Evolutionary conservation across 1,140 invertebrate species (phyloP).

Genomic region (Drosophila triauraria): DNA sequence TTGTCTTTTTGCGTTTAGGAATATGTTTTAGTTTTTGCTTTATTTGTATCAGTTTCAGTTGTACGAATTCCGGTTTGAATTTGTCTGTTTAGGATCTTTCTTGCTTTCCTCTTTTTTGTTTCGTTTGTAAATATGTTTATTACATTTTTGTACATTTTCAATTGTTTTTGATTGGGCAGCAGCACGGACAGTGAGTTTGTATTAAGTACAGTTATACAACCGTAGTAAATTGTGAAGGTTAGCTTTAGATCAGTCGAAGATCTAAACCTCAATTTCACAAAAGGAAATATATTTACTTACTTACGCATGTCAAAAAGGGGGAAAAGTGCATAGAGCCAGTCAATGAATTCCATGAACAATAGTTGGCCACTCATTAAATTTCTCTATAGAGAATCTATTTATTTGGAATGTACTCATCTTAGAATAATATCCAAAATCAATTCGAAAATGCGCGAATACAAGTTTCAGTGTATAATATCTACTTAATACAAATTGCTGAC

Average conservation of each 20-base stretch:
- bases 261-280: constrained; percentile 5
- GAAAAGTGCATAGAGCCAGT: background rate
- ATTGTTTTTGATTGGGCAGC: constrained; percentile 46
- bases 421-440: constrained; percentile 1
- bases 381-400: background rate
- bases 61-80: constrained; percentile 69
- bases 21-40: constrained; percentile 60
- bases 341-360: constrained; percentile 3
- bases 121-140: constrained; percentile 70
- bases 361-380: background rate
- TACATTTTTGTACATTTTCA: constrained; percentile 73
- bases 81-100: constrained; percentile 43
- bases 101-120: constrained; percentile 21
- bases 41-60: constrained; percentile 74
- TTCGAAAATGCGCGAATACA: background rate
- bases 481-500: constrained; percentile 46
- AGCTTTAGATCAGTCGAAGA: constrained; percentile 10
- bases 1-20: constrained; percentile 74
- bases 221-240: constrained; percentile 25
- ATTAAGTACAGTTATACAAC: constrained; percentile 53
- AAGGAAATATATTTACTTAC: background rate
- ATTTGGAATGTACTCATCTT: constrained; percentile 5
- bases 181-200: constrained; percentile 27
- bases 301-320: too few species aligned
- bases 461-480: constrained; percentile 20